Percentiles rank a stretch among this genome's conserved stretches.
Conservation (phyloP, 2,888 invertebrate species). For the Mesorhabditis spiculigera region DNA sequence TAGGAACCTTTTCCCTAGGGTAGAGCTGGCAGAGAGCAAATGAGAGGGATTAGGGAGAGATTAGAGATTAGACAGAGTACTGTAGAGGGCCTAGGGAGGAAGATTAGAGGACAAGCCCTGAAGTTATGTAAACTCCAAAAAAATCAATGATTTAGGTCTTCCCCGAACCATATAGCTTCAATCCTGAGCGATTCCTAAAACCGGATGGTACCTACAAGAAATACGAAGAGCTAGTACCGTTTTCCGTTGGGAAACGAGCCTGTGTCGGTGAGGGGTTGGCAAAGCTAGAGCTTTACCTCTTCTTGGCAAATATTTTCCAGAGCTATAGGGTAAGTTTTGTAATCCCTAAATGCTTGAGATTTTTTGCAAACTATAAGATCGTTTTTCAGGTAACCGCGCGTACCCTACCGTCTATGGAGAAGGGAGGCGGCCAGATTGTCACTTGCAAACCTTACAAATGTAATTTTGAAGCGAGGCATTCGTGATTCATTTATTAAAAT, state of each 20-base stretch:
- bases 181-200: conserved; percentile 43
- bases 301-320: conserved; percentile 20
- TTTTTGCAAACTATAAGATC: not conserved
- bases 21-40: too few species aligned
- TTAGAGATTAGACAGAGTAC: too few species aligned
- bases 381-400: not conserved
- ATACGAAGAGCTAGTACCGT: conserved; percentile 21
- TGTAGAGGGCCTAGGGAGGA: too few species aligned
- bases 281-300: conserved; percentile 18
- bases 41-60: too few species aligned
- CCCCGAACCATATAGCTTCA: conserved; percentile 37
- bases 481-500: too few species aligned
- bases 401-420: not conserved
- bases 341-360: not conserved
- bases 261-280: conserved; percentile 25
- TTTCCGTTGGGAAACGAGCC: conserved; percentile 20
- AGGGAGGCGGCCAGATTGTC: not conserved
- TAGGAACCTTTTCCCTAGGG: too few species aligned
- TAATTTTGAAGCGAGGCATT: conserved; percentile 1
- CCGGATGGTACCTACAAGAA: conserved; percentile 36
- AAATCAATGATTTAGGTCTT: conserved; percentile 33
- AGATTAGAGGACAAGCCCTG: too few species aligned
- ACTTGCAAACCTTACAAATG: not conserved
- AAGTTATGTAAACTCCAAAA: not conserved
- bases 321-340: conserved; percentile 15